phyloP scores from a whole-genome alignment of 2,797 vertebrate species.

The Pempheris klunzingeri region DNA sequence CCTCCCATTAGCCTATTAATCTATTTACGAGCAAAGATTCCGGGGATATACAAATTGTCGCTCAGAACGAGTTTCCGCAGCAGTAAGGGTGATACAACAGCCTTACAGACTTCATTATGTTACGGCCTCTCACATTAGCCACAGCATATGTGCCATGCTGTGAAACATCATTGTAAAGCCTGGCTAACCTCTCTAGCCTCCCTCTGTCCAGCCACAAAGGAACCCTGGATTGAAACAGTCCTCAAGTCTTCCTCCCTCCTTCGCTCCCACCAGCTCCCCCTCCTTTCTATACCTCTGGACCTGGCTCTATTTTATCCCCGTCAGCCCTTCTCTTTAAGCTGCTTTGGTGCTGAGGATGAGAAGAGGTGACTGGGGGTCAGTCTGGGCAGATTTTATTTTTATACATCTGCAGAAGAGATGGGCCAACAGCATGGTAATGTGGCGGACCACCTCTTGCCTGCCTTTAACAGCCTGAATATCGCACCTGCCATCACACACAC shows the following conservation, averaged over 20 bases:
- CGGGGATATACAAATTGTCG: constrained; percentile 53
- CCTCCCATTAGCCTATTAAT: constrained; percentile 36
- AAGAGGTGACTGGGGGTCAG: constrained; percentile 28
- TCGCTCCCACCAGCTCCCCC: not conserved
- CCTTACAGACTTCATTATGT: constrained; percentile 62
- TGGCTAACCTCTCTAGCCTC: constrained; percentile 34
- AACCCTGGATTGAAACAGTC: constrained; percentile 13
- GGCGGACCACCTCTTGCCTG: constrained; percentile 34
- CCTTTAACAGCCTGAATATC: constrained; percentile 49
- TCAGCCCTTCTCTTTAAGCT: constrained; percentile 7
- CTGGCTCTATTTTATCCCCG: not conserved
- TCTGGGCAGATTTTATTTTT: constrained; percentile 53
- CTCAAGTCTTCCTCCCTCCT: not conserved
- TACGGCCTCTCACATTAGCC: constrained; percentile 51
- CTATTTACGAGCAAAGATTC: constrained; percentile 46
- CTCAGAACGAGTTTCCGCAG: constrained; percentile 58
- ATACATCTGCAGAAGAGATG: constrained; percentile 48
- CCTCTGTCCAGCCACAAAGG: constrained; percentile 21
- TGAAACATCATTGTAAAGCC: constrained; percentile 42
- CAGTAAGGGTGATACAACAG: constrained; percentile 43
- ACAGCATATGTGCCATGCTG: constrained; percentile 31
- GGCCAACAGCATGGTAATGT: constrained; percentile 53
- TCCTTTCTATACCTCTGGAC: not conserved
- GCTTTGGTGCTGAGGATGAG: constrained; percentile 28
- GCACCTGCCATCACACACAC: constrained; percentile 44